A percentile compares a stretch with the other conserved stretches of the same genome.
These are phyloP conservation scores for Lycodopsis pacificus DNA, from an alignment of 2,797 vertebrate genomes.

Conservation along the genomic window DNA sequence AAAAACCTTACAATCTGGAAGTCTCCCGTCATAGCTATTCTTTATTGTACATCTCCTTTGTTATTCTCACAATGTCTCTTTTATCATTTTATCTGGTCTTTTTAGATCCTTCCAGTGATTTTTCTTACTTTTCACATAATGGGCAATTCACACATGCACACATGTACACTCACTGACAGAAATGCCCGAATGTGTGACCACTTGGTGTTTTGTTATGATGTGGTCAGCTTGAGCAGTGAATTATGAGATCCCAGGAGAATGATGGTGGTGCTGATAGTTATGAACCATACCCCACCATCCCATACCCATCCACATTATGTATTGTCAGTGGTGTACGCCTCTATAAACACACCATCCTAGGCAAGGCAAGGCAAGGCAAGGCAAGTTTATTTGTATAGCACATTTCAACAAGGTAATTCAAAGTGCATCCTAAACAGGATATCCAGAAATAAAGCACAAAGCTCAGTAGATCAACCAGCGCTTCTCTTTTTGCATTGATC, in stretches of 20 bases:
- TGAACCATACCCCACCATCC: conserved; percentile 35
- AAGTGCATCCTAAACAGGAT: conserved; percentile 35
- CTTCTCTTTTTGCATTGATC: conserved; percentile 44
- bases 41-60: conserved; percentile 19
- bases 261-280: conserved; percentile 43
- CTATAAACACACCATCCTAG: conserved; percentile 33
- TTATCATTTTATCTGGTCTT: conserved; percentile 31
- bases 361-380: too few relatives aligned
- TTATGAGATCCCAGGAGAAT: conserved; percentile 77
- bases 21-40: conserved; percentile 15
- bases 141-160: conserved; percentile 15
- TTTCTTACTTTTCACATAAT: conserved; percentile 24
- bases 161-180: conserved; percentile 17
- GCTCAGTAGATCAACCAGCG: conserved; percentile 28
- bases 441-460: conserved; percentile 35
- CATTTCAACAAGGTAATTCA: too few relatives aligned
- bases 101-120: conserved; percentile 20
- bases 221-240: conserved; percentile 56
- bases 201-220: conserved; percentile 53
- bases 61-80: conserved; percentile 20
- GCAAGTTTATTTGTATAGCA: too few relatives aligned
- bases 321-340: conserved; percentile 15
- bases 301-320: conserved; percentile 14
- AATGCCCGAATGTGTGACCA: conserved; percentile 22
- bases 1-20: conserved; percentile 42